Evolutionary conservation across 2,113 vertebrate species (phyloP).

Genomic region (Poeciliopsis turrubarensis): DNA sequence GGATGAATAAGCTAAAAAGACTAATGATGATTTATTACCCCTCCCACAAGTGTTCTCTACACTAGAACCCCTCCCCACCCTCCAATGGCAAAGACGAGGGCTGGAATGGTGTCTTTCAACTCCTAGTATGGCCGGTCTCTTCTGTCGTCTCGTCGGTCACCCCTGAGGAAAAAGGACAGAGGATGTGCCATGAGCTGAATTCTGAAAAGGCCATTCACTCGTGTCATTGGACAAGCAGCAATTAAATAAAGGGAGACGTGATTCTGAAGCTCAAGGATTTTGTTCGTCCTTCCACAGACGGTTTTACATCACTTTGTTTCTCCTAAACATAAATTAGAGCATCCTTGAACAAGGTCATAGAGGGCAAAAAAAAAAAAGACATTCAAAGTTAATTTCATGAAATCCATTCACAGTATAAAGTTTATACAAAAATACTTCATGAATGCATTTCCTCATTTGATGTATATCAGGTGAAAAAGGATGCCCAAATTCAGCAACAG

Average conservation of each 20-base stretch:
- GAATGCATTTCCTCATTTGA: no score
- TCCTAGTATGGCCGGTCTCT: conserved; percentile 82
- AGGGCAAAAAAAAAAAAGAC: no score
- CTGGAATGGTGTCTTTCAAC: conserved; percentile 45
- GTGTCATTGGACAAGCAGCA: conserved; percentile 22
- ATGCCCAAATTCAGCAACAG: no score
- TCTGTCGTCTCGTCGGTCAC: conserved; percentile 82
- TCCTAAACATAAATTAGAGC: not conserved
- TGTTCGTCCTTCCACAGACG: not conserved
- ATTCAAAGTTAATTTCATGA: no score
- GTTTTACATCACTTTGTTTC: not conserved
- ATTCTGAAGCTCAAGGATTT: not conserved
- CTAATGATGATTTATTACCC: conserved; percentile 44
- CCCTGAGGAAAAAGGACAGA: conserved; percentile 62
- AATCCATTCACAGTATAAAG: no score
- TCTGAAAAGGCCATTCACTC: not conserved
- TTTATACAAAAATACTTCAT: no score
- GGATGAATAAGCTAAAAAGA: conserved; percentile 53
- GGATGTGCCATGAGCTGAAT: conserved; percentile 5
- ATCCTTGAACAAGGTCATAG: no score
- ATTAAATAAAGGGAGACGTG: not conserved
- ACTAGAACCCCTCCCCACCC: conserved; percentile 20
- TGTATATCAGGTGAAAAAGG: no score
- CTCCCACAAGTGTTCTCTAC: conserved; percentile 1
- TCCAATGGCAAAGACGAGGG: conserved; percentile 28